Base-by-base conservation (phyloP, 1,140 invertebrate genomes). In the Gonioctena quinquepunctata region DNA sequence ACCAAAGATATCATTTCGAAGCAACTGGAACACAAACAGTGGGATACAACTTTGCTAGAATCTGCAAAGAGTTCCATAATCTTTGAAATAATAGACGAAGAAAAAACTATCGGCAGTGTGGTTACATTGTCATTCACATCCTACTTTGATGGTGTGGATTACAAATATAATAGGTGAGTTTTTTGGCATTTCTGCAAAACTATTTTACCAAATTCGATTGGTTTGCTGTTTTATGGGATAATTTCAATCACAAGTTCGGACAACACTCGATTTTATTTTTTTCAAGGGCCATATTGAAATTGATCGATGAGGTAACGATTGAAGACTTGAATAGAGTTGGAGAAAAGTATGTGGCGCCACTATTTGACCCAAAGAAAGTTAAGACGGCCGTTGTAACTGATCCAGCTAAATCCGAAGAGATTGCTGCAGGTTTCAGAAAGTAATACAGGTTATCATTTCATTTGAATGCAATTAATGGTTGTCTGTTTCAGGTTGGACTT, bases 21-120 rank as follows among this genome's bases (percentile, higher is more conserved):
- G 21, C 91, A 91, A 80, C 77, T 95, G 25, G 81, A 82, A 1
- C 87, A 85, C 1, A 84, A 86, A 26, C 83, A 87, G 33, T 93
- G 94, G 88, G 91, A 94, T 52, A 84, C 87, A 22, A 87, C 91
- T 54, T 83, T 96, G 33, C 89, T 96, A 66, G 92, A 93, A 75
- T 92, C 93, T 0, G 94, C 94, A 0, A 93, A 91, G 78, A 93
- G 93, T 76, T 95, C 94, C 8, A 82, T 95, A 1, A 89, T 96
- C 50, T 96, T 92, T 83, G 91, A 96, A 80, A 89, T 95, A 6
- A 93, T 96, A 66, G 89, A 92, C 69, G 84, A 88, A 70, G 92
- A 96, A 81, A 91, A 93, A 74, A 92, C 89, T 64, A 88, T 95
- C 1, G 88, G 91, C 0, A 88, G 91, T 77, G 87, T 91, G 1